These are phyloP conservation scores for Ceriagrion tenellum DNA, from an alignment of 2,888 invertebrate genomes.

Conservation along the genomic window DNA sequence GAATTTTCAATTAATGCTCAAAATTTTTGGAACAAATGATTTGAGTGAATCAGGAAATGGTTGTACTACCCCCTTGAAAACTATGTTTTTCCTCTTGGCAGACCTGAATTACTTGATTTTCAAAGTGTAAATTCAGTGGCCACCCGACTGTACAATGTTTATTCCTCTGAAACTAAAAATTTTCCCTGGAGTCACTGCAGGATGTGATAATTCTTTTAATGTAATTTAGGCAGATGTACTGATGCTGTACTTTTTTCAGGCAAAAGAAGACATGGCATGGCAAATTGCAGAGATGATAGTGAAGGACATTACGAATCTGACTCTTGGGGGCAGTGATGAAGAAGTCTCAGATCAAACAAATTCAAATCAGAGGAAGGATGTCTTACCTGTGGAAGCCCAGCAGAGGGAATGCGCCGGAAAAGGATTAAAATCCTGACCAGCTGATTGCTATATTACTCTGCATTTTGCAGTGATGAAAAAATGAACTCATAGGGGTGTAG, in stretches of 20 bases:
- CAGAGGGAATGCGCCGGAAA: slow-evolving; percentile 48
- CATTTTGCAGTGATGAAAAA: not conserved
- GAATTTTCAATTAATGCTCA: too few species aligned
- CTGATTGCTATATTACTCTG: not conserved
- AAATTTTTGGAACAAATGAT: too few species aligned
- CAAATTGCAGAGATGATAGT: slow-evolving; percentile 98
- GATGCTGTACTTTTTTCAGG: slow-evolving; percentile 75
- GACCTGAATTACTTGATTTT: too few species aligned
- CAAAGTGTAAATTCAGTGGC: too few species aligned
- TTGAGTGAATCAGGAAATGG: too few species aligned
- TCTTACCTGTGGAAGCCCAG: not conserved
- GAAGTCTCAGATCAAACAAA: not conserved
- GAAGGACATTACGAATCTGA: slow-evolving; percentile 94
- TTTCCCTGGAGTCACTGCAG: not conserved
- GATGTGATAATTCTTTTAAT: not conserved
- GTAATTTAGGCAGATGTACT: not conserved
- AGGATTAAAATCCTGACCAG: slow-evolving; percentile 64
- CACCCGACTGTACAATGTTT: not conserved
- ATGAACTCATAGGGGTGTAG: not conserved
- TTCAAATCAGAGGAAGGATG: not conserved
- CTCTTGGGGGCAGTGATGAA: slow-evolving; percentile 79
- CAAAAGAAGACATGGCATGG: slow-evolving; percentile 98
- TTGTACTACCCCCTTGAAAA: too few species aligned
- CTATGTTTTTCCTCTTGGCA: too few species aligned
- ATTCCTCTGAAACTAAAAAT: not conserved